phyloP scores from a whole-genome alignment of 64 coral and sea anemone genomes.

The Anthopleura sola region DNA sequence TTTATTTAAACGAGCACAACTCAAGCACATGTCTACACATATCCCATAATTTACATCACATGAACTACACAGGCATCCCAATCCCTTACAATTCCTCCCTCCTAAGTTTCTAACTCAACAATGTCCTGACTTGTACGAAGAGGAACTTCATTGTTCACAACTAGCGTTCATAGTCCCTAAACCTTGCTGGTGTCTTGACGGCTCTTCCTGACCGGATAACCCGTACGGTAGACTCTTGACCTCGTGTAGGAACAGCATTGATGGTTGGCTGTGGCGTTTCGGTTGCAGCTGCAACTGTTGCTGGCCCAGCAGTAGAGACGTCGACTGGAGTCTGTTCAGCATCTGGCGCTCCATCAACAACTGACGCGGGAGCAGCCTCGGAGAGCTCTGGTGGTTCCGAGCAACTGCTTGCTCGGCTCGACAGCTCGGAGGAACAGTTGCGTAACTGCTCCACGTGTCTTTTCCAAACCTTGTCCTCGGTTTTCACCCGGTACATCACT shows the following conservation, averaged over 20 bases:
- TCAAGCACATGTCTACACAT: too few relatives aligned
- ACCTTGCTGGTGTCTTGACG: background rate
- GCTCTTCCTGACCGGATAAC: background rate
- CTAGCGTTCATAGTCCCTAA: too few relatives aligned
- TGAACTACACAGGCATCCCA: too few relatives aligned
- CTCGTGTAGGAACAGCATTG: background rate
- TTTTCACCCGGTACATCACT: slow-evolving; percentile 37
- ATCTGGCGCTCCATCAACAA: too few relatives aligned
- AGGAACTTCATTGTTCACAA: too few relatives aligned
- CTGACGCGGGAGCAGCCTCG: background rate
- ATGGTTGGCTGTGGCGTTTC: background rate
- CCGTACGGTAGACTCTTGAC: background rate
- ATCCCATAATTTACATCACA: too few relatives aligned
- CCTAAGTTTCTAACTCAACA: too few relatives aligned
- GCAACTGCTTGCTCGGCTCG: background rate
- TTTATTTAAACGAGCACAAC: too few relatives aligned
- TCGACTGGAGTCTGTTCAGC: background rate
- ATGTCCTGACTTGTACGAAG: too few relatives aligned
- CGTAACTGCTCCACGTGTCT: background rate
- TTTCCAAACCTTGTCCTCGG: slow-evolving; percentile 28
- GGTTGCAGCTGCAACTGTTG: background rate
- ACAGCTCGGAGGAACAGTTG: background rate
- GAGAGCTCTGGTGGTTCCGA: too few relatives aligned
- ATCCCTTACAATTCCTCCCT: too few relatives aligned
- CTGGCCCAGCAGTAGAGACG: background rate